These are phyloP conservation scores for Etheostoma perlongum DNA, from an alignment of 2,797 vertebrate genomes.

Conservation along the genomic window DNA sequence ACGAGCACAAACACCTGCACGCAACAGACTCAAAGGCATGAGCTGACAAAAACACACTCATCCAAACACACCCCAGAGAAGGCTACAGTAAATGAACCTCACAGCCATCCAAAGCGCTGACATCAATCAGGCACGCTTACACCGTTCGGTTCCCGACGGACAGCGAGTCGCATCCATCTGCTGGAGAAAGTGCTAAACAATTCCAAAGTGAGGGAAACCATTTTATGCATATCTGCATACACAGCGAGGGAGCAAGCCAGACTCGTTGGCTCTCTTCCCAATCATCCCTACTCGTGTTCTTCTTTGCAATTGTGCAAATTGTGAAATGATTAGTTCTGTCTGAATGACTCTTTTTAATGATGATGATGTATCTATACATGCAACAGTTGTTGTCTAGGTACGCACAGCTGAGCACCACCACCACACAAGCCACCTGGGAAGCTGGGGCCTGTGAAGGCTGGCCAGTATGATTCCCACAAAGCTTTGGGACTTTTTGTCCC, in stretches of 20 bases:
- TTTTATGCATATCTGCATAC: constrained; percentile 68
- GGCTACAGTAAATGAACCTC: constrained; percentile 78
- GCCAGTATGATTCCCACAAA: constrained; percentile 49
- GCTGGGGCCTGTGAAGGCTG: constrained; percentile 39
- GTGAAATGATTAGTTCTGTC: constrained; percentile 52
- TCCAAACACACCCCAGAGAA: constrained; percentile 67
- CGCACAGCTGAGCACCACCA: constrained; percentile 55
- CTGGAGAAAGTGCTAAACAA: constrained; percentile 76
- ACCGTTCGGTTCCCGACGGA: constrained; percentile 68
- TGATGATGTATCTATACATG: constrained; percentile 42
- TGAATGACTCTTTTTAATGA: constrained; percentile 46
- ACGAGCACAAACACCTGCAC: constrained; percentile 51
- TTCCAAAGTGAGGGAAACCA: constrained; percentile 71
- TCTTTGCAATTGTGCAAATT: constrained; percentile 48
- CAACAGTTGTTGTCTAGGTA: constrained; percentile 52
- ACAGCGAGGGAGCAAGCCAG: constrained; percentile 45
- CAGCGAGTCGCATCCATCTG: constrained; percentile 78
- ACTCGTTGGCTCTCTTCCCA: constrained; percentile 46
- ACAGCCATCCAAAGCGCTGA: constrained; percentile 72
- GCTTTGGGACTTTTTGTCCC: constrained; percentile 41
- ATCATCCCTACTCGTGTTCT: constrained; percentile 32
- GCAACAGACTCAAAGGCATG: constrained; percentile 32
- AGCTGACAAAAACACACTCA: constrained; percentile 51
- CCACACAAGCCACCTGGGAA: constrained; percentile 51
- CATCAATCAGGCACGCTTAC: constrained; percentile 79